Base-by-base conservation (phyloP, 2,888 invertebrate species). In the Cephus pygmeus region DNA sequence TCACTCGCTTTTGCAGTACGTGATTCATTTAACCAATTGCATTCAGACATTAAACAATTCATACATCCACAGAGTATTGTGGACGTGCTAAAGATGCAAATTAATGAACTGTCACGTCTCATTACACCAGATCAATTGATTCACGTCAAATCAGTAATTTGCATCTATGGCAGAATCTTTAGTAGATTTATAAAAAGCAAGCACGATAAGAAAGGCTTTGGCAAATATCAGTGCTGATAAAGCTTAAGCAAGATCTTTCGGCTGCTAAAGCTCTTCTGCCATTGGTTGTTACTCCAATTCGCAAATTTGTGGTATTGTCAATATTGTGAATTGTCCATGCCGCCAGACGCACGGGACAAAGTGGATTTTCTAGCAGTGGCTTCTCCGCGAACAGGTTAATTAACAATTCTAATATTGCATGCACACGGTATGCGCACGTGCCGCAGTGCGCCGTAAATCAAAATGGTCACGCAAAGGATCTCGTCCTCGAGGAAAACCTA, bases 351-450 rank as follows among this genome's bases (percentile, higher is more conserved):
- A 92, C 93, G 77, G 93, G 92, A 87, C 93, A 92, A 81, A 90
- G 92, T 83, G 92, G 93, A 87, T 91, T 92, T 84, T 92, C 92
- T 76, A 88, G 89, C 84, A 86, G 89, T 80, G 89, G 88, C 85
- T 91, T 88, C 85, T 89, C 92, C 82, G 90, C 92, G 86, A 93
- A 93, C 93, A 93, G 93, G 93, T 93, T 93, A 93, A 89, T 88
- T 87, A 88, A 89, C 83, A 85, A 88, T 89, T 88, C 87, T 87
- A 87, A 86, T 88, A 86, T 83, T 86, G 88, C 89, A 88, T 88
- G 87, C 84, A 87, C 86, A 83, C 83, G 82, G 78, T 87, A 86
- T 86, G 23, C 56, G 56, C 83, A 82, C 78, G 84, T 83, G 84
- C 83, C 85, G 82, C 84, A 87, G 86, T 87, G 87, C 86, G 82